Evolutionary conservation across 2,888 invertebrate genomes (phyloP).

Genomic region (Tromatobia lineatoria): DNA sequence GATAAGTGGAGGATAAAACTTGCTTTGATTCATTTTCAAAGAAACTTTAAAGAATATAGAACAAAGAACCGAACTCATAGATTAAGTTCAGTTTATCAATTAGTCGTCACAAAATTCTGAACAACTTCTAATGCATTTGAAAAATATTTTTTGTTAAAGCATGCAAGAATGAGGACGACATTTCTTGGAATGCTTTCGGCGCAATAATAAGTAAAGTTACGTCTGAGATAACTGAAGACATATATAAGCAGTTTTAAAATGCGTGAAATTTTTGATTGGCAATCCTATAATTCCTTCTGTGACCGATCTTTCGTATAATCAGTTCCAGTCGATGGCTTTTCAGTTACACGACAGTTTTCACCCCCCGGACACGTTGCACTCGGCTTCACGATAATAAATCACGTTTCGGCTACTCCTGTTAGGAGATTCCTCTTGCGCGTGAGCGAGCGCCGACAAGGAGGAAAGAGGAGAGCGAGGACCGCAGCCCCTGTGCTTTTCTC

Average conservation of each 20-base stretch:
- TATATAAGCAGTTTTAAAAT: neutral
- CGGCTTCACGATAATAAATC: slow-evolving; percentile 76
- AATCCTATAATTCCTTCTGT: neutral
- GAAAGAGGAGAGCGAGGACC: neutral
- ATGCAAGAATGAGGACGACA: too few species aligned
- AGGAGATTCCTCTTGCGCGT: slow-evolving; percentile 37
- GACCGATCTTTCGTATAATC: slow-evolving; percentile 4
- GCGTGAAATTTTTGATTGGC: neutral
- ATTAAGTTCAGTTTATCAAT: too few species aligned
- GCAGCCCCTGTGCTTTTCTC: slow-evolving; percentile 43
- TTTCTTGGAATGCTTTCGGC: neutral
- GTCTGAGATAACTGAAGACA: neutral
- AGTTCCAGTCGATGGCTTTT: slow-evolving; percentile 16
- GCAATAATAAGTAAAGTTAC: neutral
- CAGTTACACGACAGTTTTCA: slow-evolving; percentile 15
- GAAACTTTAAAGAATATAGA: neutral
- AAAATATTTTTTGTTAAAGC: too few species aligned
- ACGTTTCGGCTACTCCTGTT: slow-evolving; percentile 73
- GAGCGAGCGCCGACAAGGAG: slow-evolving; percentile 11
- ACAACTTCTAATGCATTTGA: too few species aligned
- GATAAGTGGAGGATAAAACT: neutral
- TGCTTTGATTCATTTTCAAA: neutral
- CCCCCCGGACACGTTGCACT: slow-evolving; percentile 11
- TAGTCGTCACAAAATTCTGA: too few species aligned
- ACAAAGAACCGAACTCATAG: too few species aligned